Percentiles rank a stretch among this genome's conserved stretches.
These are phyloP conservation scores for Bellardia bayeri DNA, from an alignment of 2,888 invertebrate species.

Conservation along the genomic window DNA sequence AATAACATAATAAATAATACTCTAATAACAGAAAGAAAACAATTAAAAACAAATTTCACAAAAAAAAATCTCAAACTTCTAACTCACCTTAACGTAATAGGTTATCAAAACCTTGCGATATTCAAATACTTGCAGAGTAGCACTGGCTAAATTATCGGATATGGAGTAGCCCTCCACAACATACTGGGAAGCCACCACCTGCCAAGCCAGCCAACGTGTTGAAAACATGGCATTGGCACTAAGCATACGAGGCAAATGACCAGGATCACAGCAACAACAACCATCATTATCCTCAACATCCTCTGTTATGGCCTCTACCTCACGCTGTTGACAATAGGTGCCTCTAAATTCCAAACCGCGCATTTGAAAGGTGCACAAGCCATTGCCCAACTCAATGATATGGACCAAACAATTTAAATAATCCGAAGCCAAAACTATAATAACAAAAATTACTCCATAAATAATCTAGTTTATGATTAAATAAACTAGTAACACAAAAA, in stretches of 20 bases:
- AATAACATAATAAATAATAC: slow-evolving; percentile 97
- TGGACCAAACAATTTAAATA: slow-evolving; percentile 99
- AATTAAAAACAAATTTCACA: neutral
- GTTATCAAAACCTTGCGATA: slow-evolving; percentile 98
- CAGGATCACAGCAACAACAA: slow-evolving; percentile 97
- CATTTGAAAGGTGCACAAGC: slow-evolving; percentile 98
- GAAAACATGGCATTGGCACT: slow-evolving; percentile 99
- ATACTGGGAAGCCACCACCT: slow-evolving; percentile 97
- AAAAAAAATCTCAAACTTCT: neutral
- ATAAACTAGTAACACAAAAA: neutral
- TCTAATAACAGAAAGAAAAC: slow-evolving; percentile 85
- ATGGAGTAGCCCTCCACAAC: slow-evolving; percentile 99
- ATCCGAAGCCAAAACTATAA: slow-evolving; percentile 95
- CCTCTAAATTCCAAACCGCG: slow-evolving; percentile 98
- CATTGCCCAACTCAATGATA: slow-evolving; percentile 98
- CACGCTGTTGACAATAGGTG: slow-evolving; percentile 99
- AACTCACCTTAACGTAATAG: slow-evolving; percentile 96
- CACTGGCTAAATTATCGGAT: slow-evolving; percentile 97
- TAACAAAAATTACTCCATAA: neutral
- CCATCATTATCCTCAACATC: slow-evolving; percentile 98
- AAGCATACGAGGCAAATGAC: slow-evolving; percentile 93
- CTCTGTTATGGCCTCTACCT: slow-evolving; percentile 98
- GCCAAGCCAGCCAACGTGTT: slow-evolving; percentile 99
- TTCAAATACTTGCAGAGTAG: slow-evolving; percentile 99
- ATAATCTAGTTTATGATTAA: neutral